Conservation (phyloP, 2,888 invertebrate genomes). For the Machimus atricapillus region DNA sequence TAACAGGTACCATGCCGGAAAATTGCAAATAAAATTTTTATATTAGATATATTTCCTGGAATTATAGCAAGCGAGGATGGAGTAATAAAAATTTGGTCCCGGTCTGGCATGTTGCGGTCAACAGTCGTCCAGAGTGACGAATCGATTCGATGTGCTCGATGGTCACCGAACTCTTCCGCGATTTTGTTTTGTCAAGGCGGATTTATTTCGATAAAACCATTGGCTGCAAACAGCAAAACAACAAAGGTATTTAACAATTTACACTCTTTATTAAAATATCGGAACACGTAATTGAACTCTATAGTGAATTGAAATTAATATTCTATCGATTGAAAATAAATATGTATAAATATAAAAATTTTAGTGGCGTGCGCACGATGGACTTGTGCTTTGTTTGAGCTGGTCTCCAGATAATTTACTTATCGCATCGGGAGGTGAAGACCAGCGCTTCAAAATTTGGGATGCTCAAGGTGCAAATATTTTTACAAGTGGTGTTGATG, state of each 20-base stretch:
- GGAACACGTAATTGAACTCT: too few species aligned
- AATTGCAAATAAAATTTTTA: not conserved
- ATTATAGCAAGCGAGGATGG: constrained; percentile 93
- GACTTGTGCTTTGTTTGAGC: constrained; percentile 85
- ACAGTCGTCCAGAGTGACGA: constrained; percentile 83
- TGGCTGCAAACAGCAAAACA: constrained; percentile 77
- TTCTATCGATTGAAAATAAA: too few species aligned
- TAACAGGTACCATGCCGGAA: constrained; percentile 63
- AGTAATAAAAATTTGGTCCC: constrained; percentile 94
- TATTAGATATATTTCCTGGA: not conserved
- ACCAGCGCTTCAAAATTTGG: constrained; percentile 86
- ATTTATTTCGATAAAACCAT: constrained; percentile 72
- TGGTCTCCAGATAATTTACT: constrained; percentile 95
- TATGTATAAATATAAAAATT: not conserved
- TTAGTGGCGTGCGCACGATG: constrained; percentile 97
- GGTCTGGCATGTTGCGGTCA: constrained; percentile 92
- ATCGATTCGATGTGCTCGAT: constrained; percentile 84
- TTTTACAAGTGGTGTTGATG: constrained; percentile 83
- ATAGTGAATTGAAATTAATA: too few species aligned
- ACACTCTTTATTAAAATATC: not conserved
- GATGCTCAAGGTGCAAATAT: constrained; percentile 88
- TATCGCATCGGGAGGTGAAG: constrained; percentile 95
- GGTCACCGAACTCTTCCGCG: constrained; percentile 77
- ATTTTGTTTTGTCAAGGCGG: constrained; percentile 75
- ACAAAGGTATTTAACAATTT: constrained; percentile 66